Conservation (phyloP, 2,113 vertebrate genomes). For the Alethe castanea region DNA sequence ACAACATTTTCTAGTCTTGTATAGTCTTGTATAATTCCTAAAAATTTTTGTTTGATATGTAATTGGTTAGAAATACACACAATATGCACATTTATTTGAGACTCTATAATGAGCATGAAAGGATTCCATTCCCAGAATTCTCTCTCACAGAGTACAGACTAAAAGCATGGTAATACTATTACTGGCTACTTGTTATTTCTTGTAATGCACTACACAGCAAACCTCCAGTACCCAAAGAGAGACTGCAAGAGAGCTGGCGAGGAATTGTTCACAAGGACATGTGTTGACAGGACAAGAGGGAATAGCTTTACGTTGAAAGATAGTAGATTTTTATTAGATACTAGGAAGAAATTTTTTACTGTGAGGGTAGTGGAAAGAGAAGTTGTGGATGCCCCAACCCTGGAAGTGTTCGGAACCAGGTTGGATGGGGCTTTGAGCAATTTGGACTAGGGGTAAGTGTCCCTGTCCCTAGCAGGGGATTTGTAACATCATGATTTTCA, state of each 20-base stretch:
- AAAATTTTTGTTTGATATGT: background rate
- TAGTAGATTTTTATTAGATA: background rate
- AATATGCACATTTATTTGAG: background rate
- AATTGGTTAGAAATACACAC: background rate
- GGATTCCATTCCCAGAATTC: background rate
- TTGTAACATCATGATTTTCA: background rate
- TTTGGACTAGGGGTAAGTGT: background rate
- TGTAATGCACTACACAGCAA: too few relatives aligned
- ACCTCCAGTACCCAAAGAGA: too few relatives aligned
- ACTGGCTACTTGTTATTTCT: background rate
- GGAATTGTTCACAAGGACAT: background rate
- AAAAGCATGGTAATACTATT: background rate
- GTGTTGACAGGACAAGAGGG: too few relatives aligned
- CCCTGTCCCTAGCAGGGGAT: fast-evolving
- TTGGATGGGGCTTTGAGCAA: fast-evolving
- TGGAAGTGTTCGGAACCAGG: background rate
- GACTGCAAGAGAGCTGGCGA: background rate
- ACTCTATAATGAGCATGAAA: background rate
- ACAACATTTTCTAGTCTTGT: background rate
- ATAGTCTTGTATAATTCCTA: background rate
- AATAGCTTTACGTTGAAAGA: background rate
- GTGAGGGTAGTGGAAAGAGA: background rate
- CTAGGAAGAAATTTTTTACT: background rate
- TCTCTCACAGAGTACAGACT: background rate
- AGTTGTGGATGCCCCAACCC: background rate